Base-by-base conservation (phyloP, 2,888 invertebrate species). In the Heteropelma amictum region DNA sequence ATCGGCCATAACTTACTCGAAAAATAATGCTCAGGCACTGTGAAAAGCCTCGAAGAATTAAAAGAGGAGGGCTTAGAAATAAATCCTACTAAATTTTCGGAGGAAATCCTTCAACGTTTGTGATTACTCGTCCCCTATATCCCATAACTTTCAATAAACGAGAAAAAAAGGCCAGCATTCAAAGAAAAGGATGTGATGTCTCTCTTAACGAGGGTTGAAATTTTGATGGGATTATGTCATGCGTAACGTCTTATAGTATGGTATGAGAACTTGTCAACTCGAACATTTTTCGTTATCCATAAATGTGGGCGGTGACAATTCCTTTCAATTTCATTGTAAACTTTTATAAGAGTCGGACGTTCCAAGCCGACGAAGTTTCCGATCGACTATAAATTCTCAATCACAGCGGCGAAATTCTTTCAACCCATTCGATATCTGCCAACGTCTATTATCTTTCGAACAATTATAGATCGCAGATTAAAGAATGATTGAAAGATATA, bases 401-500 rank as follows among this genome's bases (percentile, higher is more conserved):
- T 8, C 33, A 35, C 42, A 42, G 21, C 33, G 33, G 14, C n/a
- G 17, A 28, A 53, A 64, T 42, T 28, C n/a, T 21, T 26, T 53
- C 19, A n/a, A 42, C n/a, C 12, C 17, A 28, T 10, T 19, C 33
- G 4, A 30, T 33, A 42, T 8, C n/a, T 45, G 30, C 6, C 17
- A 30, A 30, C 53, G 53, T 54, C 21, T 19, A 63, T 56, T 38
- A 63, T 47, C 49, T 14, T 12, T 14, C 33, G 10, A 54, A 47
- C 38, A 19, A 71, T 65, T 35, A 47, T n/a, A n/a, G 61, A 68
- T 63, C 64, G 58, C 42, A 28, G 51, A 64, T 70, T 58, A 45
- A 30, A 64, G 21, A n/a, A 23, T 26, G 19, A 7, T 30, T 5
- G n/a, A 12, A 30, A 12, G 19, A 56, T 38, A 23, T 45, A 60